A percentile compares a stretch with the other conserved stretches of the same genome.
These are phyloP conservation scores for Etheostoma nigrum DNA, from an alignment of 2,797 vertebrate species.

Conservation along the genomic window DNA sequence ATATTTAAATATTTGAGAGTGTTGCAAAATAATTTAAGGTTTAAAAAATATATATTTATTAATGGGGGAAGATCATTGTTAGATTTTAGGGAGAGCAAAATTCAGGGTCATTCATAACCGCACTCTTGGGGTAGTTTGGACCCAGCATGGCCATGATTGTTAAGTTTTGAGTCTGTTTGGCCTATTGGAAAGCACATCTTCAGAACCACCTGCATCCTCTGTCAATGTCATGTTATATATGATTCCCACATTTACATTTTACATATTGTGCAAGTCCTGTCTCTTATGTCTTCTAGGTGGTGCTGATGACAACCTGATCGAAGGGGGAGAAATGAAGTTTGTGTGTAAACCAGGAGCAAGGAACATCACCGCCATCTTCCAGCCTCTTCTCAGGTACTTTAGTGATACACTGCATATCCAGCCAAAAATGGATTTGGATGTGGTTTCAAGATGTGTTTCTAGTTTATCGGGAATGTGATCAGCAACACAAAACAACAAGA, in stretches of 20 bases:
- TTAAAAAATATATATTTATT: constrained; percentile 1
- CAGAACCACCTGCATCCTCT: background rate
- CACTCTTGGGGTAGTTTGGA: background rate
- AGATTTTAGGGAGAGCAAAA: background rate
- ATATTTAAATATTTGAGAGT: constrained; percentile 3
- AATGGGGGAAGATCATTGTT: background rate
- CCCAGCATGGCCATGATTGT: background rate
- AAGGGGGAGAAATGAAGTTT: constrained; percentile 97
- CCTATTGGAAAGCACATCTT: background rate
- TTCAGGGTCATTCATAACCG: constrained; percentile 10
- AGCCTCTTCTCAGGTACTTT: constrained; percentile 93
- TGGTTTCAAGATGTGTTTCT: constrained; percentile 7
- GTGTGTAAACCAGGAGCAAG: constrained; percentile 97
- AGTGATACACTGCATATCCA: background rate
- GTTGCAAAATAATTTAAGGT: background rate
- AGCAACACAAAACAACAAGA: constrained; percentile 7
- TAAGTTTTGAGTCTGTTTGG: background rate
- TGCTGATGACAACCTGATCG: constrained; percentile 97
- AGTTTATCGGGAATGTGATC: constrained; percentile 6
- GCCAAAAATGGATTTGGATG: background rate
- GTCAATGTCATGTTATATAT: background rate
- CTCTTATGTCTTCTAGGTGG: constrained; percentile 85
- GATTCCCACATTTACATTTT: background rate
- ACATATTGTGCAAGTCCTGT: background rate
- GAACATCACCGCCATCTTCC: constrained; percentile 98